Conservation (phyloP, 2,113 vertebrate genomes). For the Ptyas mucosa region DNA sequence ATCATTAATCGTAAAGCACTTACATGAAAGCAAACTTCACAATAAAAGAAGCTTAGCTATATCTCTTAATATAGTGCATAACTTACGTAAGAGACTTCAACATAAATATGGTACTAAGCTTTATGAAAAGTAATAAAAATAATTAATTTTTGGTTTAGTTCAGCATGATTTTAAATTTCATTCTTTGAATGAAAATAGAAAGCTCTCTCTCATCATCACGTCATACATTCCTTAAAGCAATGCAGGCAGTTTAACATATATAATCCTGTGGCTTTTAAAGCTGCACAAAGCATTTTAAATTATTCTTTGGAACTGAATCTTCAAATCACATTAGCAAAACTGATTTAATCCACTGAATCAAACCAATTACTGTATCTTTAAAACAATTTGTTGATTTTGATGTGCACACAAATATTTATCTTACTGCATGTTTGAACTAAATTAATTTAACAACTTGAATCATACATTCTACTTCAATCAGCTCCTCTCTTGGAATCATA, state of each 20-base stretch:
- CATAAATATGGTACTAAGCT: neutral
- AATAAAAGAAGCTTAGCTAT: neutral
- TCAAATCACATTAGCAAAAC: neutral
- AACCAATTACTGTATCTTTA: neutral
- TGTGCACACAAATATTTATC: neutral
- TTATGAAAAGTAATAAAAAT: neutral
- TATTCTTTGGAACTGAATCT: neutral
- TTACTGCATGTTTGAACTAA: neutral
- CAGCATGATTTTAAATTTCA: neutral
- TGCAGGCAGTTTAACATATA: neutral
- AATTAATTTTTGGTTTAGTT: constrained; percentile 4
- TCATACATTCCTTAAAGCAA: neutral
- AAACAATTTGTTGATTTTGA: neutral
- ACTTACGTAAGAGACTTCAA: neutral
- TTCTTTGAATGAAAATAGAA: neutral
- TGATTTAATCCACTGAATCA: neutral
- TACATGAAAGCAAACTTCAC: neutral
- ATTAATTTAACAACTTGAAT: neutral
- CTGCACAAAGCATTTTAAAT: neutral
- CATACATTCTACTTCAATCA: neutral
- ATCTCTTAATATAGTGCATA: neutral
- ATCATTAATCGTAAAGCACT: constrained; percentile 3
- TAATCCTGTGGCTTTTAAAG: neutral
- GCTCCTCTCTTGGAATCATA: neutral
- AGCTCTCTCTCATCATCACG: neutral